phyloP scores from a whole-genome alignment of 2,797 vertebrate genomes.

The Gallinago solitaria region DNA sequence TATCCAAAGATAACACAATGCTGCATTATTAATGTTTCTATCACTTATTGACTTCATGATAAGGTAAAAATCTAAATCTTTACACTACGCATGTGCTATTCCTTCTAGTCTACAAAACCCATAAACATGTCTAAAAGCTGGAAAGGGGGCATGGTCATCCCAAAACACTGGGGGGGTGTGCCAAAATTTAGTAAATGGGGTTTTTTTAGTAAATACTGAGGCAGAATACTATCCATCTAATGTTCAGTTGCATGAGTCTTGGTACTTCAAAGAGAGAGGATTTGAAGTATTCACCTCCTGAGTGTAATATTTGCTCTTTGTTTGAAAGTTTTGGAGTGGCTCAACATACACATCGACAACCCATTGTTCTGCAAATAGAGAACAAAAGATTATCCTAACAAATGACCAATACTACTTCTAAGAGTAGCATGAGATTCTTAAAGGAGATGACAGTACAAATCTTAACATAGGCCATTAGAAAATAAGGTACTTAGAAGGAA shows the following conservation, averaged over 20 bases:
- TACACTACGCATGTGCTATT: not conserved
- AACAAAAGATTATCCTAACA: not conserved
- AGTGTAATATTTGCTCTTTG: not conserved
- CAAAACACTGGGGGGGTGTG: fast-evolving
- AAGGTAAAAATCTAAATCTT: not conserved
- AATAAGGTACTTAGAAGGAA: not conserved
- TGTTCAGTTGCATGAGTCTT: not conserved
- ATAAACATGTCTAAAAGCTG: not conserved
- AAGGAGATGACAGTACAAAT: not conserved
- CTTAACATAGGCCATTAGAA: not conserved
- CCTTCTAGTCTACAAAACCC: not conserved
- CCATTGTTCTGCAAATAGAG: not conserved
- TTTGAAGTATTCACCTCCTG: not conserved
- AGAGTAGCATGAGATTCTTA: not conserved
- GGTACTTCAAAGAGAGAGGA: not conserved
- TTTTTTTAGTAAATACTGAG: not conserved
- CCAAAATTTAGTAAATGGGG: not conserved
- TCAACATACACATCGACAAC: not conserved
- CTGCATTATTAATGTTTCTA: not conserved
- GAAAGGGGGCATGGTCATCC: not conserved
- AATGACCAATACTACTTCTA: not conserved
- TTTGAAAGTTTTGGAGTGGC: not conserved
- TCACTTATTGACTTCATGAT: not conserved
- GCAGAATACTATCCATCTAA: not conserved
- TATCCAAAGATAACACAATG: conserved; percentile 39